Evolutionary conservation across 1,140 invertebrate species (phyloP).

Genomic region (Drosophila parabipectinata): DNA sequence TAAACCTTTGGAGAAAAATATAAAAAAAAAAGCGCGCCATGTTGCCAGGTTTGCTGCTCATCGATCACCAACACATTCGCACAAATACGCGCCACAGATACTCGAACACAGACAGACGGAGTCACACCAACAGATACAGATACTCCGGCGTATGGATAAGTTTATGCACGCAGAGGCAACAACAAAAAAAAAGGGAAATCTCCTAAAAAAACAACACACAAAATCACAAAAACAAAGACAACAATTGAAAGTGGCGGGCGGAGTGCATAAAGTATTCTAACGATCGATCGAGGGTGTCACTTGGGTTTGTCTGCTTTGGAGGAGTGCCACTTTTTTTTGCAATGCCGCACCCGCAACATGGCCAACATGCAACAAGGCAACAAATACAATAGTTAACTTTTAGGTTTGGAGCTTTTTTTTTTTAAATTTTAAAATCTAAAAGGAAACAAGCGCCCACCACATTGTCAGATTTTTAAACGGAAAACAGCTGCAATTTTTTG

Average conservation of each 20-base stretch:
- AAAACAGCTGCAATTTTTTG: slow-evolving; percentile 28
- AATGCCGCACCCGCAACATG: slow-evolving; percentile 58
- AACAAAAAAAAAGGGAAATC: slow-evolving; percentile 66
- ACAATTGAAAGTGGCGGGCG: slow-evolving; percentile 67
- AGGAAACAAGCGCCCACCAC: neutral
- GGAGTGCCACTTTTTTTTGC: slow-evolving; percentile 55
- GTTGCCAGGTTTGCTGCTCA: slow-evolving; percentile 59
- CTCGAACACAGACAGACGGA: slow-evolving; percentile 3
- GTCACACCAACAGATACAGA: slow-evolving; percentile 10
- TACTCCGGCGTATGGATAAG: slow-evolving; percentile 5
- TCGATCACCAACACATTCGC: slow-evolving; percentile 59
- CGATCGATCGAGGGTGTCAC: slow-evolving; percentile 38
- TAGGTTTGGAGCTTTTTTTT: no score
- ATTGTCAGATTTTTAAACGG: neutral
- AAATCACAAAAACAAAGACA: slow-evolving; percentile 37
- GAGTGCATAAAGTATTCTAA: slow-evolving; percentile 63
- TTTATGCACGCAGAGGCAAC: slow-evolving; percentile 34
- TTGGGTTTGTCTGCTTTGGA: slow-evolving; percentile 6
- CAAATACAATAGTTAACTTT: no score
- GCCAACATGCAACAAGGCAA: neutral
- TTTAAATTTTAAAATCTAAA: neutral
- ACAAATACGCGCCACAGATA: slow-evolving; percentile 18
- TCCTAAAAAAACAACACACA: slow-evolving; percentile 5
- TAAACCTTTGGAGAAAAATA: slow-evolving; percentile 63
- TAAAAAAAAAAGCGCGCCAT: slow-evolving; percentile 51